Evolutionary conservation across 2,113 vertebrate species (phyloP).

Genomic region (Oreamnos americanus): DNA sequence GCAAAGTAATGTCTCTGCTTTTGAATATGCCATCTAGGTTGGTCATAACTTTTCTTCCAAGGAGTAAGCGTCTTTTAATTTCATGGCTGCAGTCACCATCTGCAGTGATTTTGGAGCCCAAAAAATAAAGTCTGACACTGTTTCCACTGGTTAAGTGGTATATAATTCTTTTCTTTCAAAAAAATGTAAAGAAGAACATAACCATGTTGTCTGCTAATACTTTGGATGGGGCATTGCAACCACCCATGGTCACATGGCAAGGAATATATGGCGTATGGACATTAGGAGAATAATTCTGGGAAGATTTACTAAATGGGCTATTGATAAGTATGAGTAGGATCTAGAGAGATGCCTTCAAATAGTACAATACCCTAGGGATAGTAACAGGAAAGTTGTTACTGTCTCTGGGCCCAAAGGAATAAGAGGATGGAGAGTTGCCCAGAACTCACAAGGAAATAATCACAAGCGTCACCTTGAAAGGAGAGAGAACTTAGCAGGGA

Average conservation of each 20-base stretch:
- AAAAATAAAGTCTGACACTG: too few species aligned
- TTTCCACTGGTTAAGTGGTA: neutral
- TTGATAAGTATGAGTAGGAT: neutral
- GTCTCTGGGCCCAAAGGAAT: neutral
- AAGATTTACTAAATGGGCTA: neutral
- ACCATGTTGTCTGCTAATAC: neutral
- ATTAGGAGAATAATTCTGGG: neutral
- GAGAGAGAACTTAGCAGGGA: neutral
- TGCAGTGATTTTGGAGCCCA: too few species aligned
- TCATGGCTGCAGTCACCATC: too few species aligned
- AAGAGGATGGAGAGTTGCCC: neutral
- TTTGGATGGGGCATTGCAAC: neutral
- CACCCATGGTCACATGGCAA: neutral
- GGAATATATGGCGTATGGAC: neutral
- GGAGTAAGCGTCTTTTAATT: too few species aligned
- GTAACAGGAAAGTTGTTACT: neutral
- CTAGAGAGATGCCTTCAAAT: neutral
- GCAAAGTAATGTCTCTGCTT: too few species aligned
- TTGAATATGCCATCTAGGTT: too few species aligned
- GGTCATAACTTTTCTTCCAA: too few species aligned
- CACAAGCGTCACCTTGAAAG: neutral
- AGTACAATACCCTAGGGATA: neutral
- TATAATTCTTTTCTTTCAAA: neutral
- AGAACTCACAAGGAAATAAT: neutral
- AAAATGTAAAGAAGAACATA: neutral